Conservation (phyloP, 2,797 vertebrate genomes). For the Cygnus olor region DNA sequence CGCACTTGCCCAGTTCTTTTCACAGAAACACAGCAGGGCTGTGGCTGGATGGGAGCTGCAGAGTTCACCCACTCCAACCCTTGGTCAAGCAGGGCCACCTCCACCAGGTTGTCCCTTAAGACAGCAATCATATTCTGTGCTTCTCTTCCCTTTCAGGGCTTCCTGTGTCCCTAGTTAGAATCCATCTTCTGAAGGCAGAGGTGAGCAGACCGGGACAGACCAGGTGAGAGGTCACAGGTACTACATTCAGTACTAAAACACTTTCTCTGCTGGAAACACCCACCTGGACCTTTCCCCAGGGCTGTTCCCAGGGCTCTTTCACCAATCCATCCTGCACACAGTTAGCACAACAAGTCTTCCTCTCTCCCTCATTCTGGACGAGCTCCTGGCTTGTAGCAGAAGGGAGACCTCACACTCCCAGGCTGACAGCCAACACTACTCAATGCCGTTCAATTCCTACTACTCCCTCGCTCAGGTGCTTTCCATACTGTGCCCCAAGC, state of each 20-base stretch:
- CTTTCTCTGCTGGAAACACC: not conserved
- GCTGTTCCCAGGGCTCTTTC: not conserved
- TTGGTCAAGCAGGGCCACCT: not conserved
- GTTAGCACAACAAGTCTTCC: not conserved
- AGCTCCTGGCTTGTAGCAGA: not conserved
- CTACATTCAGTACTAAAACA: not conserved
- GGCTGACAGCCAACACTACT: not conserved
- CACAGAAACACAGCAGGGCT: not conserved
- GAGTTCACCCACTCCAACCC: not conserved
- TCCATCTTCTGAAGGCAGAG: not conserved
- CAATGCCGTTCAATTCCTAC: not conserved
- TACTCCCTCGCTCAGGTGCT: not conserved
- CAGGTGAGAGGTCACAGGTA: not conserved
- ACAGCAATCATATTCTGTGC: not conserved
- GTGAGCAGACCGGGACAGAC: not conserved
- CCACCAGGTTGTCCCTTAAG: not conserved
- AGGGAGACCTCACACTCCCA: not conserved
- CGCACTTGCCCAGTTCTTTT: not conserved
- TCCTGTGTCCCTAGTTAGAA: not conserved
- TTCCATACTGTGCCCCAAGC: not conserved
- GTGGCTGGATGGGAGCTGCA: not conserved
- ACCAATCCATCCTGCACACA: not conserved
- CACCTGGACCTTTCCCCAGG: too few species aligned
- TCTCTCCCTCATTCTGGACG: accelerated
- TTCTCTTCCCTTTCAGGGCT: not conserved